These are phyloP conservation scores for Pituophis catenifer DNA, from an alignment of 2,113 vertebrate species.

Conservation along the genomic window DNA sequence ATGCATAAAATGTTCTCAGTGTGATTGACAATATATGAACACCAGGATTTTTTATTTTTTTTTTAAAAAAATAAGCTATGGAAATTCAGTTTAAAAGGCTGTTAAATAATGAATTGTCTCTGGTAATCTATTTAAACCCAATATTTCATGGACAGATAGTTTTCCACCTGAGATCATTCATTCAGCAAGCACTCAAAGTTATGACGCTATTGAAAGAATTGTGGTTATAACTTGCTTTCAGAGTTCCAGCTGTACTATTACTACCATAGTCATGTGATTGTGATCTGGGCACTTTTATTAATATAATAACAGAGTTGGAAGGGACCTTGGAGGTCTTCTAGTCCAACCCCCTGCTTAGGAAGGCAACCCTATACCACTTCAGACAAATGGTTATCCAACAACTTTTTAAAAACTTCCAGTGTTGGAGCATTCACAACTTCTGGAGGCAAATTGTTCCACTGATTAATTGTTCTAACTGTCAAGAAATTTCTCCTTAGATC, in stretches of 20 bases:
- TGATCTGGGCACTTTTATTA: not conserved
- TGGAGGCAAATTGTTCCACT: too few species aligned
- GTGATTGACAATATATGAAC: not conserved
- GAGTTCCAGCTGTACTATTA: not conserved
- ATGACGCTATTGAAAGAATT: not conserved
- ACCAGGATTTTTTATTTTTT: too few species aligned
- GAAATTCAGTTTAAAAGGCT: not conserved
- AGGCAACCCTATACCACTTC: too few species aligned
- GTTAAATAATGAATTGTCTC: not conserved
- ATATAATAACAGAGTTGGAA: too few species aligned
- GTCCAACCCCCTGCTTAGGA: too few species aligned
- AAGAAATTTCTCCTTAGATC: too few species aligned
- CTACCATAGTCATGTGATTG: not conserved
- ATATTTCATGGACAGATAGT: not conserved
- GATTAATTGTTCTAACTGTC: too few species aligned
- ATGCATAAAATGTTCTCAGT: not conserved
- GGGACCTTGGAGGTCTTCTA: too few species aligned
- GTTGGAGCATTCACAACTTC: too few species aligned
- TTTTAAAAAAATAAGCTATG: not conserved
- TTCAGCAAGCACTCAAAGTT: not conserved
- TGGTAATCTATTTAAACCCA: not conserved
- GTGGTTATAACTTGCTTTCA: not conserved
- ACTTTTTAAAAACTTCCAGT: too few species aligned
- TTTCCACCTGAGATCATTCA: not conserved
- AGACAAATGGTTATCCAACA: too few species aligned